Base-by-base conservation (phyloP, 2,888 invertebrate species). In the Alsophila aescularia region DNA sequence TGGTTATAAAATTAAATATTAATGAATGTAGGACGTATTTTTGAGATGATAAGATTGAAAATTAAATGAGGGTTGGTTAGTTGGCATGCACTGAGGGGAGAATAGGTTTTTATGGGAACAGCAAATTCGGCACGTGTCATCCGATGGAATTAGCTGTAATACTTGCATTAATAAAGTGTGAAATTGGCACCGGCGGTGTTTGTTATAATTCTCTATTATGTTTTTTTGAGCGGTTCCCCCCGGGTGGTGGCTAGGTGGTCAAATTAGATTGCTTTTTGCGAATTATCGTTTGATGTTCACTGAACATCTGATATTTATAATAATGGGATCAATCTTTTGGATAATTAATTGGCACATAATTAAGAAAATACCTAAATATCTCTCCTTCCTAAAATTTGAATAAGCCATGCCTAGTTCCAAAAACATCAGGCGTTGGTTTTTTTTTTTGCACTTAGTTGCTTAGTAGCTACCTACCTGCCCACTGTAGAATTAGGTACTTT, bases 101-200 rank as follows among this genome's bases (percentile, higher is more conserved):
- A 61, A 60, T 67, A 64, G 69, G 77, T 77, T 80, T 88, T 86
- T 90, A 88, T 90, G 89, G 81, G 87, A 90, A 90, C 78, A 79
- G 77, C 87, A 82, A 87, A 89, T 85, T 88, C 82, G 88, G 86
- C 90, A 88, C 91, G 90, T 90, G 90, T 85, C 90, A 79, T 82
- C 76, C 82, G 83, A 80, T 77, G 87, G 89, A 88, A 90, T 90
- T 90, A 90, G 88, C 83, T 73, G 77, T 90, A 90, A 91, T 91
- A 89, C 90, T 90, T 85, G 84, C 87, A 89, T 88, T 91, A 90
- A 91, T 91, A 90, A 90, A 91, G 91, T 91, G 91, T 91, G 90
- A 91, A 92, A 92, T 92, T 90, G 90, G 84, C 80, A 88, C 89
- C 85, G 79, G 72, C 80, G 66, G 69, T 88, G 85, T 88, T 90